These are phyloP conservation scores for Pachyseris speciosa DNA, from an alignment of 64 coral and sea anemone species.

Conservation along the genomic window DNA sequence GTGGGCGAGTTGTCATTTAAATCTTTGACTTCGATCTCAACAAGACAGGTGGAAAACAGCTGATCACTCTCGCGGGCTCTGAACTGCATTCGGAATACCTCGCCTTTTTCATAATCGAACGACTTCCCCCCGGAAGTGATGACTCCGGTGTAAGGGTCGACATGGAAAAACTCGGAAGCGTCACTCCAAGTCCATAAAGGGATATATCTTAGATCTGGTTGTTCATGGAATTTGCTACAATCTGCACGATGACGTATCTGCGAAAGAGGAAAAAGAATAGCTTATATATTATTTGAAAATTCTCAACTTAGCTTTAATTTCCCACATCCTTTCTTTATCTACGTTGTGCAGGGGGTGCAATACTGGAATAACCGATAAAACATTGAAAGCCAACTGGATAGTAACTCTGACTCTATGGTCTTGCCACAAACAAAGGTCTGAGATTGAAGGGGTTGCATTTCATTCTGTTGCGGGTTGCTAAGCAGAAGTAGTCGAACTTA, in stretches of 20 bases:
- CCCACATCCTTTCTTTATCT: no score
- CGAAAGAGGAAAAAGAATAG: not conserved
- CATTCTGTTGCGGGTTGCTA: no score
- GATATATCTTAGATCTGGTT: not conserved
- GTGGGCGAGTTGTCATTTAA: constrained; percentile 78
- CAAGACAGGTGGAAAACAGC: constrained; percentile 53
- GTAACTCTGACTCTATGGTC: no score
- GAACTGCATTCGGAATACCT: constrained; percentile 59
- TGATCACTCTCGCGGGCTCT: constrained; percentile 37
- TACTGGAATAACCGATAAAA: no score
- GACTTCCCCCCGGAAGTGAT: constrained; percentile 43
- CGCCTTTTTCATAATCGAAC: constrained; percentile 63
- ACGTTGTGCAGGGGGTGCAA: no score
- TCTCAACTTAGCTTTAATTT: no score
- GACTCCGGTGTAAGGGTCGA: constrained; percentile 25
- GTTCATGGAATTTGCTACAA: constrained; percentile 2
- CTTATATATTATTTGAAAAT: not conserved
- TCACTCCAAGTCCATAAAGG: not conserved
- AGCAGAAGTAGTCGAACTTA: no score
- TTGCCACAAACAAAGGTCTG: no score
- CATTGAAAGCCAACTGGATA: no score
- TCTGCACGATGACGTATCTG: not conserved
- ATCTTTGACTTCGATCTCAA: constrained; percentile 64
- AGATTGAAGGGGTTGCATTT: no score
- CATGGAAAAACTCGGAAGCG: not conserved